phyloP scores from a whole-genome alignment of 2,113 vertebrate genomes.

The Miniopterus natalensis region DNA sequence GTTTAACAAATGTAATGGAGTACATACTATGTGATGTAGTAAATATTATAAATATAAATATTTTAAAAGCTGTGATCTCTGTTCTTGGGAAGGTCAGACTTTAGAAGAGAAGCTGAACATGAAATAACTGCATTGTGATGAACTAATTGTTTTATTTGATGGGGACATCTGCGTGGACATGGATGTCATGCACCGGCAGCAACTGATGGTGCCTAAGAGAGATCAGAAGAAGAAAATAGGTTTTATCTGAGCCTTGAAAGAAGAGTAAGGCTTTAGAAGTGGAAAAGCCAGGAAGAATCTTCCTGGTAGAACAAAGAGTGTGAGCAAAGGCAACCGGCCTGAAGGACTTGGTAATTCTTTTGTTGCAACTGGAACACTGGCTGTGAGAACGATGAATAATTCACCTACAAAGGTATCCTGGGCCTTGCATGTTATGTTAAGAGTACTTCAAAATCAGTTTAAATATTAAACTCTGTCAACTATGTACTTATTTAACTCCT shows the following conservation, averaged over 20 bases:
- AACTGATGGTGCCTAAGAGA: neutral
- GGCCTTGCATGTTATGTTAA: neutral
- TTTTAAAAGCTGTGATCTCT: neutral
- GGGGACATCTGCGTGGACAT: neutral
- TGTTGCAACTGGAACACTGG: neutral
- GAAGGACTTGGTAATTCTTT: neutral
- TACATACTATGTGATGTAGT: neutral
- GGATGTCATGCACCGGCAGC: neutral
- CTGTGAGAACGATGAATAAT: neutral
- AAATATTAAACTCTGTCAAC: neutral
- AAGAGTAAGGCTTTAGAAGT: neutral
- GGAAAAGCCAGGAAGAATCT: neutral
- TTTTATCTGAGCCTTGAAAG: neutral
- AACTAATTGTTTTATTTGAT: neutral
- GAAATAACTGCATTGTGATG: neutral
- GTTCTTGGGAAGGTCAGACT: neutral
- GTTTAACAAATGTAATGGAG: neutral
- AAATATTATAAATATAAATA: neutral
- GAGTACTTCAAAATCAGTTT: neutral
- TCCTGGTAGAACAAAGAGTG: neutral
- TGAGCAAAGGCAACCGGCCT: neutral
- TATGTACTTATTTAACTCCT: neutral
- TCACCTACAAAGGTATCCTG: neutral
- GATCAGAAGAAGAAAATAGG: neutral
- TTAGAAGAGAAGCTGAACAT: neutral